Evolutionary conservation across 2,113 vertebrate species (phyloP).

Genomic region (Larimichthys crocea): DNA sequence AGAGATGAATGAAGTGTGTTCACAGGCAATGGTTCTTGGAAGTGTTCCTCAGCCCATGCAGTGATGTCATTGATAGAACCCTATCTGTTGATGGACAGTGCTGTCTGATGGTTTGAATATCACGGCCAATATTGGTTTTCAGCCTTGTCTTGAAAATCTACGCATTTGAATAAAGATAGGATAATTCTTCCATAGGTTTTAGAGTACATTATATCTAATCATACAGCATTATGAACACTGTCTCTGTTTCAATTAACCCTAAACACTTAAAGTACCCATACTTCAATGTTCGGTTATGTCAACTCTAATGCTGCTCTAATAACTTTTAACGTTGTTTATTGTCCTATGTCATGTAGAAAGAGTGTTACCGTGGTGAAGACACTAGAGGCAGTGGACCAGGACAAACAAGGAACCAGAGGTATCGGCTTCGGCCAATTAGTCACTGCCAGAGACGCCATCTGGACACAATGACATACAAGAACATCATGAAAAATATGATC

Average conservation of each 20-base stretch:
- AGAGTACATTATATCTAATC: too few species aligned
- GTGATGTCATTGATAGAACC: too few species aligned
- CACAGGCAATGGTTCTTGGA: too few species aligned
- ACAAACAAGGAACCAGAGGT: constrained; percentile 95
- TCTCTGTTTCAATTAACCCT: not conserved
- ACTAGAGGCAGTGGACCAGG: constrained; percentile 97
- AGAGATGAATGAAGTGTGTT: too few species aligned
- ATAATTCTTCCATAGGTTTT: too few species aligned
- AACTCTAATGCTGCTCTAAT: not conserved
- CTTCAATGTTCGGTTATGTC: not conserved
- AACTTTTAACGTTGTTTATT: not conserved
- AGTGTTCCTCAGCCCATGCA: too few species aligned
- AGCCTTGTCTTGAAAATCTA: too few species aligned
- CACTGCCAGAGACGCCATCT: constrained; percentile 98
- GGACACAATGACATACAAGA: constrained; percentile 53
- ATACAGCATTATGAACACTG: not conserved
- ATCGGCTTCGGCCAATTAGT: constrained; percentile 98
- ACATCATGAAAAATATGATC: not conserved
- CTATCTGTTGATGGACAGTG: too few species aligned
- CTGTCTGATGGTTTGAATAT: too few species aligned
- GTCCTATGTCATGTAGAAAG: not conserved
- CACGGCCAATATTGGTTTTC: too few species aligned
- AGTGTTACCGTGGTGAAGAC: constrained; percentile 95
- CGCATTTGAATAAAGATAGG: too few species aligned
- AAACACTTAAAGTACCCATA: not conserved